Conservation (phyloP, 2,113 vertebrate species). For the Dolichotis patagonum region DNA sequence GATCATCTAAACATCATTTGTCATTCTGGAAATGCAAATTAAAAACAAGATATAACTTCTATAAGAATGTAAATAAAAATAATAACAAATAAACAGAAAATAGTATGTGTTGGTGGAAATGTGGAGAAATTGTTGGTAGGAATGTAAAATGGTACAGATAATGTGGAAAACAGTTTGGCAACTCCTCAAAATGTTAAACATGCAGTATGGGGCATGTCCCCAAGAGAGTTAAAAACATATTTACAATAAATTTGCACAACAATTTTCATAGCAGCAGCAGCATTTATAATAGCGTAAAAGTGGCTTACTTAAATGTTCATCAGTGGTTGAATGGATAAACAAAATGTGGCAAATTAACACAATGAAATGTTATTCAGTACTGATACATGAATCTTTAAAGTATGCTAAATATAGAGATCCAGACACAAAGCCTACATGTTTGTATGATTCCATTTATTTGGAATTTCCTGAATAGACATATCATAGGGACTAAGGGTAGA, state of each 20-base stretch:
- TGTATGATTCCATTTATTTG: background rate
- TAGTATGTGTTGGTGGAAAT: background rate
- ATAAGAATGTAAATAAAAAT: background rate
- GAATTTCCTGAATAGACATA: background rate
- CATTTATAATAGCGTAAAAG: background rate
- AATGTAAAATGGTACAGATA: background rate
- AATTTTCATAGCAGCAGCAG: background rate
- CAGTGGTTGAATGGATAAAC: background rate
- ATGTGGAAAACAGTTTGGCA: background rate
- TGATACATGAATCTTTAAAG: background rate
- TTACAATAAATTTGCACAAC: background rate
- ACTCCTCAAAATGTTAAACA: background rate
- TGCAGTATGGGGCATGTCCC: background rate
- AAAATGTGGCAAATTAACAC: background rate
- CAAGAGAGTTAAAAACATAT: background rate
- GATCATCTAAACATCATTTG: background rate
- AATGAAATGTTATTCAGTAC: background rate
- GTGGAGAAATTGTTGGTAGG: background rate
- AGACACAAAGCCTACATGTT: background rate
- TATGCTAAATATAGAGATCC: background rate
- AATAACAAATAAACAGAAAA: background rate
- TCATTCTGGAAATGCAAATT: background rate
- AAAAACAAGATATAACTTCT: background rate
- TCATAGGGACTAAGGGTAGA: background rate
- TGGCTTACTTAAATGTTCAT: background rate